Conservation (phyloP, 2,113 vertebrate genomes). For the Meleagris gallopavo region DNA sequence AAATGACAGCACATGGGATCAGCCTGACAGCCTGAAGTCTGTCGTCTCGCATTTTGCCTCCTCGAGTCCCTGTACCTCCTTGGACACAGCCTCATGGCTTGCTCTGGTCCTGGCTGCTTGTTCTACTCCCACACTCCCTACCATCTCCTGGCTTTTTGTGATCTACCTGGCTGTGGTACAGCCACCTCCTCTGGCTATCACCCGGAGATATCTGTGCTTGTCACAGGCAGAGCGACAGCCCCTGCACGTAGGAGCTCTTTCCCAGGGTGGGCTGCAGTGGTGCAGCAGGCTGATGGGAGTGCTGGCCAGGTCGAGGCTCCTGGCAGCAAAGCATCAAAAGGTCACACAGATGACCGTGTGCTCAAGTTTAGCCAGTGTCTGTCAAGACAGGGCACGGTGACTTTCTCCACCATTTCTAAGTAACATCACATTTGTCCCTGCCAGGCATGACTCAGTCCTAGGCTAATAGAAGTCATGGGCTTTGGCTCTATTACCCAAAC, state of each 20-base stretch:
- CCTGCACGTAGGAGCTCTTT: background rate
- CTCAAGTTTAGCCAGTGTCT: background rate
- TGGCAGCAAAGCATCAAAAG: background rate
- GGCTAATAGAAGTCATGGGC: background rate
- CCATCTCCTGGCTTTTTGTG: background rate
- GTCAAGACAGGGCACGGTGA: background rate
- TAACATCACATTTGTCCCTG: background rate
- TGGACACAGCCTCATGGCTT: background rate
- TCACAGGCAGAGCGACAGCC: background rate
- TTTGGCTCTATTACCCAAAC: background rate
- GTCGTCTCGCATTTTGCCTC: background rate
- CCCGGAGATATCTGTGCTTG: background rate
- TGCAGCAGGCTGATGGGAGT: background rate
- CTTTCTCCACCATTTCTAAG: background rate
- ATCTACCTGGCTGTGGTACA: background rate
- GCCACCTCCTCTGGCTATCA: background rate
- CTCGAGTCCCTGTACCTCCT: background rate
- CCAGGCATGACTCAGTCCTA: background rate
- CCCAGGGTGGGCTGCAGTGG: background rate
- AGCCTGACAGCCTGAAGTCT: background rate
- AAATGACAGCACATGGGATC: background rate
- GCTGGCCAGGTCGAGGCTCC: background rate
- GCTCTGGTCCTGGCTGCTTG: background rate
- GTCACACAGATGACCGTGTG: fast-evolving
- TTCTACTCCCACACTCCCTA: background rate